These are phyloP conservation scores for Endomychus coccineus DNA, from an alignment of 2,888 invertebrate species.

Conservation along the genomic window DNA sequence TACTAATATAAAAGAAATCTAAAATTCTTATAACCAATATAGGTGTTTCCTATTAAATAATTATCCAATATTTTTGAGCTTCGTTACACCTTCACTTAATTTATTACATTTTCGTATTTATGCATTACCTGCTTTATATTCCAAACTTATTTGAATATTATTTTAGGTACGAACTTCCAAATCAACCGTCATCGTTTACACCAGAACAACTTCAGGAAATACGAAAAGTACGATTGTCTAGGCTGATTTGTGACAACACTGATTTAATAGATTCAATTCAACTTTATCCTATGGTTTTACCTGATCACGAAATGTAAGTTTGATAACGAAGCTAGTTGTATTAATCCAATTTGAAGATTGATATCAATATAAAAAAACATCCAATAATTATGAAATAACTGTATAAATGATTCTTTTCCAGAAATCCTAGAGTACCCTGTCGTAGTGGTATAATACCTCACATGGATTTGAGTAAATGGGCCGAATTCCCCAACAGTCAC, in stretches of 20 bases:
- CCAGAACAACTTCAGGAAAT: conserved; percentile 79
- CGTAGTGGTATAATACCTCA: conserved; percentile 79
- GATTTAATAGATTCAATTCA: conserved; percentile 88
- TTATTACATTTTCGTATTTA: too few relatives aligned
- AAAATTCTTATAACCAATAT: too few relatives aligned
- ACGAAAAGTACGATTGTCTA: conserved; percentile 69
- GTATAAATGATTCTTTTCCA: conserved; percentile 44
- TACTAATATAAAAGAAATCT: too few relatives aligned
- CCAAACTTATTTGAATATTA: too few relatives aligned
- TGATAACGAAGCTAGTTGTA: background rate
- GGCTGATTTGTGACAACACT: conserved; percentile 86
- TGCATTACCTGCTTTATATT: too few relatives aligned
- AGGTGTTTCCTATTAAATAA: too few relatives aligned
- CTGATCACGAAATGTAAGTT: conserved; percentile 88
- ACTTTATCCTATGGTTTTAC: conserved; percentile 84
- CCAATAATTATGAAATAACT: background rate
- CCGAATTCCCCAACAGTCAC: conserved; percentile 48
- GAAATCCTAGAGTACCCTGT: conserved; percentile 90
- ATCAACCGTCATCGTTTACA: conserved; percentile 87
- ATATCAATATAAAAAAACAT: conserved; percentile 4
- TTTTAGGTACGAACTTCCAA: conserved; percentile 73
- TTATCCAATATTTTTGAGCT: too few relatives aligned
- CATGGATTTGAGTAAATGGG: conserved; percentile 87
- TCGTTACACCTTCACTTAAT: too few relatives aligned
- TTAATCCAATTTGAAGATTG: conserved; percentile 6